Conservation (phyloP, 2,888 invertebrate species). For the Lycaena phlaeas region DNA sequence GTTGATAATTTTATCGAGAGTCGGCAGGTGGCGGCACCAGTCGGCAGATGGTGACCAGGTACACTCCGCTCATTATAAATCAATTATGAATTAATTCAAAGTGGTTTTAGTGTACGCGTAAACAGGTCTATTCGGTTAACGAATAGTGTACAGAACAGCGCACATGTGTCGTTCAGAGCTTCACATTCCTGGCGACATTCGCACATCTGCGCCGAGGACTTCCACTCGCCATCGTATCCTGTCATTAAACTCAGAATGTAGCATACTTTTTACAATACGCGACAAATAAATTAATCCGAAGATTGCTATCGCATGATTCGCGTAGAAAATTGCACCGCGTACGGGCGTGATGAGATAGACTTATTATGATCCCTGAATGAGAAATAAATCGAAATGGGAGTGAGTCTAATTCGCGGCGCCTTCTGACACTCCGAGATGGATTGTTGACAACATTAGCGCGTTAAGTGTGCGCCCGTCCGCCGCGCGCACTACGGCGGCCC, state of each 20-base stretch:
- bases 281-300: conserved; percentile 54
- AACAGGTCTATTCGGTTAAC: not conserved
- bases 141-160: no score
- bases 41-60: conserved; percentile 23
- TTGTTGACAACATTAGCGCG: conserved; percentile 69
- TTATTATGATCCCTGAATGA: conserved; percentile 43
- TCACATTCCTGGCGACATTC: conserved; percentile 45
- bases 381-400: conserved; percentile 67
- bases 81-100: not conserved
- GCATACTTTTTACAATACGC: conserved; percentile 41
- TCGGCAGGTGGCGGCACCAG: conserved; percentile 19
- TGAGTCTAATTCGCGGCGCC: conserved; percentile 65
- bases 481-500: no score
- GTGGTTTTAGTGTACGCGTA: conserved; percentile 8
- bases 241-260: conserved; percentile 59
- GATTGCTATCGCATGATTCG: conserved; percentile 49
- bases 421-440: conserved; percentile 64
- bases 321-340: conserved; percentile 28
- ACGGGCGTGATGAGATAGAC: conserved; percentile 33
- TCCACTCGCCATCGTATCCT: conserved; percentile 57
- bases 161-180: conserved; percentile 39
- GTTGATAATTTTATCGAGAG: conserved; percentile 18
- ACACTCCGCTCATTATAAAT: not conserved
- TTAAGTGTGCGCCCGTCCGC: conserved; percentile 60
- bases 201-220: conserved; percentile 55